These are phyloP conservation scores for Echinometra lucunter DNA, from an alignment of 53 echinoderm and acorn worm genomes.

Conservation along the genomic window DNA sequence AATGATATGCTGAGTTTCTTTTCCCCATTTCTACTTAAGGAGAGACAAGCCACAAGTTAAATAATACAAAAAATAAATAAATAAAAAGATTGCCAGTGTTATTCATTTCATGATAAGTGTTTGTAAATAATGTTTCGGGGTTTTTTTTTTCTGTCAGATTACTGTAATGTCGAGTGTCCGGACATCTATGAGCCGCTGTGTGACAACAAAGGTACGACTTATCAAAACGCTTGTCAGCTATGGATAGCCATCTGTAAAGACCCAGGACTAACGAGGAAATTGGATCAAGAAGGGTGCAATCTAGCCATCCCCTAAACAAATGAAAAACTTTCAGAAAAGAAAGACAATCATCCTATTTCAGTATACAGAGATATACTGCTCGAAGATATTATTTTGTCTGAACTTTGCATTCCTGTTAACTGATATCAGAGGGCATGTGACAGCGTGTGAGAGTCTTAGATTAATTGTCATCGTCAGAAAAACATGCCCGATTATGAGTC, in stretches of 20 bases:
- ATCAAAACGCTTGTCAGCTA: conserved; percentile 63
- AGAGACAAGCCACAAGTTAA: too few species aligned
- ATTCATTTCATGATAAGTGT: not conserved
- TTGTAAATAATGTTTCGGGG: not conserved
- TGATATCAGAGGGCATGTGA: not conserved
- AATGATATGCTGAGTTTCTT: too few species aligned
- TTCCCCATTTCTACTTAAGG: too few species aligned
- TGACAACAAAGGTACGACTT: conserved; percentile 66
- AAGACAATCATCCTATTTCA: not conserved
- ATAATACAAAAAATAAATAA: too few species aligned
- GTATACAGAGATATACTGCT: not conserved
- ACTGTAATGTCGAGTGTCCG: conserved; percentile 59
- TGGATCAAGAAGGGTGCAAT: conserved; percentile 63
- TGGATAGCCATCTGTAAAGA: conserved; percentile 64
- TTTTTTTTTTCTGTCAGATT: conserved; percentile 25
- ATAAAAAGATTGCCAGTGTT: not conserved
- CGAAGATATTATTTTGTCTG: not conserved
- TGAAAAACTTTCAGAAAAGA: not conserved
- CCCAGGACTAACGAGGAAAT: conserved; percentile 1
- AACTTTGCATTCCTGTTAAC: not conserved
- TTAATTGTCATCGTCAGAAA: not conserved
- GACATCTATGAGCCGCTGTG: conserved; percentile 65
- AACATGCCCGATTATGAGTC: not conserved
- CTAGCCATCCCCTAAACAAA: conserved; percentile 50
- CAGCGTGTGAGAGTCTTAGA: not conserved